Percentiles rank a stretch among this genome's conserved stretches.
phyloP scores from a whole-genome alignment of 2,888 invertebrate genomes.

The Smittia aterrima region DNA sequence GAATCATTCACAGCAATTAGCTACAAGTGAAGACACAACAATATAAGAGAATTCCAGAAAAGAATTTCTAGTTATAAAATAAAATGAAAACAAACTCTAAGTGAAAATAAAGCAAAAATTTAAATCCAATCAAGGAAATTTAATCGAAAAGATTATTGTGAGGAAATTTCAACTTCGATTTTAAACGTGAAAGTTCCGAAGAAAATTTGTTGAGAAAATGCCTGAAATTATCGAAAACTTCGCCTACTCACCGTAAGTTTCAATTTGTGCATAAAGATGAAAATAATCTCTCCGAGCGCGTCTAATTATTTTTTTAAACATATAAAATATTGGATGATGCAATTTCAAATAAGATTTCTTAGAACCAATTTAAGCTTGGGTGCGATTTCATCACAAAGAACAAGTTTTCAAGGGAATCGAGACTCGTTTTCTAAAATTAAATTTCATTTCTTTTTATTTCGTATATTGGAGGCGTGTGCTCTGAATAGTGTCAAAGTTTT shows the following conservation, averaged over 20 bases:
- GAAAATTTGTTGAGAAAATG: constrained; percentile 34
- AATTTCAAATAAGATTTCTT: neutral
- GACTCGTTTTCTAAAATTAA: neutral
- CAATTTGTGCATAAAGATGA: neutral
- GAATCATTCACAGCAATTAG: constrained; percentile 22
- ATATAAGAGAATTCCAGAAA: constrained; percentile 26
- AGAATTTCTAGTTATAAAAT: constrained; percentile 38
- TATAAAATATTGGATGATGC: neutral
- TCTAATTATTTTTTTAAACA: too few relatives aligned
- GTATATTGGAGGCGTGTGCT: too few relatives aligned
- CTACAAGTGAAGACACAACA: constrained; percentile 13
- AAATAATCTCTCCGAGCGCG: too few relatives aligned
- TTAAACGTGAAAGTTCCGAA: neutral
- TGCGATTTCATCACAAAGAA: neutral
- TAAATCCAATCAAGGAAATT: too few relatives aligned
- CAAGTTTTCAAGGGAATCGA: constrained; percentile 1
- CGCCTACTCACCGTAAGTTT: neutral
- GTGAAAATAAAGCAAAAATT: neutral
- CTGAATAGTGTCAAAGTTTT: too few relatives aligned
- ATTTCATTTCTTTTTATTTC: neutral
- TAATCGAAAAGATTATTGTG: neutral
- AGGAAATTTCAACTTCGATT: neutral
- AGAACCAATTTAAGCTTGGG: too few relatives aligned
- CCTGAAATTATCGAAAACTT: constrained; percentile 42
- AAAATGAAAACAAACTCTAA: constrained; percentile 5